Evolutionary conservation across 2,113 vertebrate genomes (phyloP), one percentile per base, ranked within the genome.

Genomic region (Sula dactylatra): DNA sequence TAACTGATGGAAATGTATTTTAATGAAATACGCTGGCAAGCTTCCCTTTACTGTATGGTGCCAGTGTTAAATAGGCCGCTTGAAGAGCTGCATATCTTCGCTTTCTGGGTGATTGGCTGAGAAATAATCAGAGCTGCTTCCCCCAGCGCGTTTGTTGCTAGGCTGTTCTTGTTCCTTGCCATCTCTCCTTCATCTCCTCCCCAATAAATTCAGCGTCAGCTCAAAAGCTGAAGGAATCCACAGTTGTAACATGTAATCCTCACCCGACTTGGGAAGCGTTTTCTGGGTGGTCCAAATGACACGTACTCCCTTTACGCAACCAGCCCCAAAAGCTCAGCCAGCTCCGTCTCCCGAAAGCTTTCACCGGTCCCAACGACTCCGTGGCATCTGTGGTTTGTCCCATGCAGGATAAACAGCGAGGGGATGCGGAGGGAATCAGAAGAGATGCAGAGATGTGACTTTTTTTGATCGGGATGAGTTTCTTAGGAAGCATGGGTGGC

Each of bases 1-100:
- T 93, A 96, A 87, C 84, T 89, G 89, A 91, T 82, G 86, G 78
- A 89, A 86, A 92, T 78, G 84, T 91, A 93, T 95, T 96, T 96
- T 93, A 95, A 97, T 93, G 81, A 93, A 97, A 94, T 86, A 62
- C 34, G 55, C 67, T 96, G 96, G 89, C 94, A 90, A 72, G 29
- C 16, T 85, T 95, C 93, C 91, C 64, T 77, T 83, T 78, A 29
- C 62, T 88, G 45, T 77, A 27, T 2, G 1, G 56, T 95, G 84
- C 93, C 87, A 93, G 32, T 44, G 42, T 74, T 95, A 88, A 97
- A 91, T 38, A 94, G 94, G 62, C 78, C 87, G 54, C 86, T 72
- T 89, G 84, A 88, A 64, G 89, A 93, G 86, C 79, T 74, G 38
- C 42, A 19, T 25, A 17, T 73, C 92, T 94, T 77, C 0, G 0